These are phyloP conservation scores for Peromyscus leucopus DNA, from an alignment of 2,113 vertebrate genomes.

Conservation along the genomic window DNA sequence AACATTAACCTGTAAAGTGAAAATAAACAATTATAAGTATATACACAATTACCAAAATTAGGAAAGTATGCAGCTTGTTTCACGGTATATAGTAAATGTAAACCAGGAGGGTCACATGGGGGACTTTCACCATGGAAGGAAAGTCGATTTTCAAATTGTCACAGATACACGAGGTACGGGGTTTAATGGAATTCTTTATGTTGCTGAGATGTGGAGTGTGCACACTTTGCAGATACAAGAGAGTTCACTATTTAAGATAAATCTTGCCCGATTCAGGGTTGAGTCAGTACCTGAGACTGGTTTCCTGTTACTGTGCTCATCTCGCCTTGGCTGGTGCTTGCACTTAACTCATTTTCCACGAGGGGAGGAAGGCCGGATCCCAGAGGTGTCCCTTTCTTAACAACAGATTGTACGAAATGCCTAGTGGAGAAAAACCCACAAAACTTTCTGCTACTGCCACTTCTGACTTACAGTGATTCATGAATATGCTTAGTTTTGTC, in stretches of 20 bases:
- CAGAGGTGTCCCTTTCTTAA: conserved; percentile 77
- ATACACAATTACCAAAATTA: neutral
- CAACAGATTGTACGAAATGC: conserved; percentile 70
- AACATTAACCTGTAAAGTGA: conserved; percentile 55
- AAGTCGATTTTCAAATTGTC: neutral
- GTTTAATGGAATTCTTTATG: neutral
- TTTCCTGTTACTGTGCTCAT: conserved; percentile 40
- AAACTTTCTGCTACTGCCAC: neutral
- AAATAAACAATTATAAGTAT: conserved; percentile 12
- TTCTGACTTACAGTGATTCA: conserved; percentile 6
- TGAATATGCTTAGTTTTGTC: conserved; percentile 14
- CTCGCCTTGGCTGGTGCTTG: conserved; percentile 63
- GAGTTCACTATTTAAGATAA: conserved; percentile 11
- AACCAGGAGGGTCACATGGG: neutral
- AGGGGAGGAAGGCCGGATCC: conserved; percentile 84
- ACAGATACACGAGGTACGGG: no score
- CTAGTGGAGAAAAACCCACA: conserved; percentile 79
- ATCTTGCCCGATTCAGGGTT: neutral
- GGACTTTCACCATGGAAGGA: neutral
- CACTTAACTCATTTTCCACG: conserved; percentile 88
- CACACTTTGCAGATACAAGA: neutral
- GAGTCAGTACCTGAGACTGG: conserved; percentile 85
- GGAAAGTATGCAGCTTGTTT: neutral
- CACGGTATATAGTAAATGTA: neutral
- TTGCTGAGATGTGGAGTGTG: neutral